Percentiles rank a stretch among this genome's conserved stretches.
Evolutionary conservation across 2,888 invertebrate genomes (phyloP).

Genomic region (Belgica antarctica): DNA sequence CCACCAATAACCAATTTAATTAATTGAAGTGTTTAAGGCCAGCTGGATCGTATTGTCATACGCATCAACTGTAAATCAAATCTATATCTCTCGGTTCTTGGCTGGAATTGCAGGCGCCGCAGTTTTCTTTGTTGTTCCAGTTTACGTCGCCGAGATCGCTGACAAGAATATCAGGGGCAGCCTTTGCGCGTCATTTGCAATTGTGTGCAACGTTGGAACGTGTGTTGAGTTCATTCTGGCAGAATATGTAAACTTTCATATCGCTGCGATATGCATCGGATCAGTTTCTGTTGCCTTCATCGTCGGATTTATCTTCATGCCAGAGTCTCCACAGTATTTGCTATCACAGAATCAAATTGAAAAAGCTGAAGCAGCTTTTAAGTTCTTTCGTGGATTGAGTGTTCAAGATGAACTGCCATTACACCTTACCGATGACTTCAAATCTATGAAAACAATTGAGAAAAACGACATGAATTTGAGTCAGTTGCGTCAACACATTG

Average conservation of each 20-base stretch:
- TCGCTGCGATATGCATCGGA: constrained; percentile 48
- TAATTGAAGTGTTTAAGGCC: not conserved
- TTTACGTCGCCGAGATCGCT: constrained; percentile 43
- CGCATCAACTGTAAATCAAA: constrained; percentile 23
- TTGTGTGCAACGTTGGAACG: constrained; percentile 38
- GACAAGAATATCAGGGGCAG: constrained; percentile 29
- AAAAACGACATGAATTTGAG: not conserved
- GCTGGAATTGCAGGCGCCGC: constrained; percentile 40
- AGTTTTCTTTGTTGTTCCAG: constrained; percentile 27
- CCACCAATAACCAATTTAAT: too few species aligned
- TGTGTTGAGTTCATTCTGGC: constrained; percentile 36
- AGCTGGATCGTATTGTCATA: constrained; percentile 36
- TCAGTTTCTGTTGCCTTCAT: constrained; percentile 66
- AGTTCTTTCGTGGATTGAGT: constrained; percentile 25
- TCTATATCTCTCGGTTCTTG: constrained; percentile 32
- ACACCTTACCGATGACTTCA: not conserved
- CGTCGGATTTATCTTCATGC: constrained; percentile 69
- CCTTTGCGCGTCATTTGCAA: constrained; percentile 31
- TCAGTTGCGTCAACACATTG: not conserved
- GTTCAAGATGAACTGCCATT: not conserved
- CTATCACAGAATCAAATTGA: constrained; percentile 60
- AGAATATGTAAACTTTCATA: constrained; percentile 28
- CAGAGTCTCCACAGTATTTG: constrained; percentile 72
- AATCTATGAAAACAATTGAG: not conserved
- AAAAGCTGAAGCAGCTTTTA: constrained; percentile 59